Conservation (phyloP, 2,113 vertebrate species). For the Catharus minimus region DNA sequence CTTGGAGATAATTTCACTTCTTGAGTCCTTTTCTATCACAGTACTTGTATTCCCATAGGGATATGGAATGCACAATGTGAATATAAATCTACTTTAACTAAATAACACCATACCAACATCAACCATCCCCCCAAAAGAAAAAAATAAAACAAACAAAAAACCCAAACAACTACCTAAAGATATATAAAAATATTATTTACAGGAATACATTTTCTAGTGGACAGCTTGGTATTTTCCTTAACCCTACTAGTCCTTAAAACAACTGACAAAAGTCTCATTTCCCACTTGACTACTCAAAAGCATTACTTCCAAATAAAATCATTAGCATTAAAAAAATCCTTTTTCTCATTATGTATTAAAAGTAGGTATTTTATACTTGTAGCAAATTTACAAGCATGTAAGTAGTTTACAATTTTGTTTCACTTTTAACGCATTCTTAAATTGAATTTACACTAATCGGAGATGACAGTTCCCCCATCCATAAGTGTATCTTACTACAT, state of each 20-base stretch:
- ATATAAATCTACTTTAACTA: neutral
- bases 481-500: neutral
- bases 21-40: neutral
- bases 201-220: neutral
- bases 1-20: neutral
- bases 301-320: neutral
- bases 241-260: neutral
- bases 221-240: neutral
- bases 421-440: neutral
- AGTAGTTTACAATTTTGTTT: neutral
- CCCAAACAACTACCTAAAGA: neutral
- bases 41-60: neutral
- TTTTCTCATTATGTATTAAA: neutral
- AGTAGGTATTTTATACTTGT: neutral
- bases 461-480: neutral
- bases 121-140: neutral
- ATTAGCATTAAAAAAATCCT: neutral
- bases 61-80: neutral
- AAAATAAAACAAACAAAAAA: neutral
- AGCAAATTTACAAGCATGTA: neutral
- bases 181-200: neutral
- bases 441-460: neutral
- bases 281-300: neutral
- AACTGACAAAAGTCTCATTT: neutral
- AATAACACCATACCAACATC: fast-evolving